A percentile compares a stretch with the other conserved stretches of the same genome.
Conservation (phyloP, 2,797 vertebrate genomes). For the Bradypodion ventrale region DNA sequence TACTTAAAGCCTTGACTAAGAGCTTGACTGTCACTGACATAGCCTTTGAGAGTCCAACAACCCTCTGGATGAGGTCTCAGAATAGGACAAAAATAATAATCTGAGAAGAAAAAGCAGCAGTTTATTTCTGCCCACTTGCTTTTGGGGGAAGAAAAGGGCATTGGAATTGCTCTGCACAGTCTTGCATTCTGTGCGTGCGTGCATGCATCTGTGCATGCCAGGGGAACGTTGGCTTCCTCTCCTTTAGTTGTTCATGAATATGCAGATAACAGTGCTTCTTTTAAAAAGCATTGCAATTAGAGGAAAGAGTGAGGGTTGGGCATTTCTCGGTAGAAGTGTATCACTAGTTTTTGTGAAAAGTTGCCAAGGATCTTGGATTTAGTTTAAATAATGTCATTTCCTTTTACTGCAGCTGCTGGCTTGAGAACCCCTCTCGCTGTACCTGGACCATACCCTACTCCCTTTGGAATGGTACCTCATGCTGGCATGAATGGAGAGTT, state of each 20-base stretch:
- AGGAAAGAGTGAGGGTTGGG: not conserved
- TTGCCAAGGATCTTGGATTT: not conserved
- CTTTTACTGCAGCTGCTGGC: constrained; percentile 81
- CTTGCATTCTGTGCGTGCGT: not conserved
- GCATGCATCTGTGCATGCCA: too few relatives aligned
- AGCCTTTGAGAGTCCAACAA: too few relatives aligned
- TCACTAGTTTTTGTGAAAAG: not conserved
- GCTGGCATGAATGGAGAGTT: constrained; percentile 92
- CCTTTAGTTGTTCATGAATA: not conserved
- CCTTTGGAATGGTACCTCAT: constrained; percentile 92
- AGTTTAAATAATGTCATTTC: not conserved
- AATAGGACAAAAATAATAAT: too few relatives aligned
- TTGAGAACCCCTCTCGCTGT: constrained; percentile 90
- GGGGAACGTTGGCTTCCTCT: not conserved
- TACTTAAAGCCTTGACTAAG: too few relatives aligned
- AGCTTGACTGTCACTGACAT: too few relatives aligned
- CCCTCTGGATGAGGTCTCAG: too few relatives aligned
- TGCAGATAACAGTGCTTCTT: constrained; percentile 38
- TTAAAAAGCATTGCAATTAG: constrained; percentile 44
- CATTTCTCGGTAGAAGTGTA: constrained; percentile 15
- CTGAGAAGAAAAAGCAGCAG: constrained; percentile 34
- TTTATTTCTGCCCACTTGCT: constrained; percentile 44
- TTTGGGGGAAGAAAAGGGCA: constrained; percentile 45
- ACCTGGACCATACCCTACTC: constrained; percentile 88
- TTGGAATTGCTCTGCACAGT: constrained; percentile 38